Base-by-base conservation (phyloP, 2,888 invertebrate species). In the Subacronicta megacephala region DNA sequence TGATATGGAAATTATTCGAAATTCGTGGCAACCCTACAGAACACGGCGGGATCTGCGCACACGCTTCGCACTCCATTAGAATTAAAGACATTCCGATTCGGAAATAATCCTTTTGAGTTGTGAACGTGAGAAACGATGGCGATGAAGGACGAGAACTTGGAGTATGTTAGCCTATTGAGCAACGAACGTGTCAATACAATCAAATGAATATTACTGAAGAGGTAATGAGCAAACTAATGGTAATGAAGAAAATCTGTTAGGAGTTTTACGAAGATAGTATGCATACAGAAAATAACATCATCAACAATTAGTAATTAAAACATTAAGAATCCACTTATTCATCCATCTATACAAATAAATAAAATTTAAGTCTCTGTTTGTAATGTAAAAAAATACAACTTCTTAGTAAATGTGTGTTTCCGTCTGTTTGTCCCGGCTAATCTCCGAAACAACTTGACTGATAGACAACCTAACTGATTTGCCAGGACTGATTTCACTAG, bases 41-140 rank as follows among this genome's bases (percentile, higher is more conserved):
- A 41, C 17, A 62, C 52, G 62, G 51, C 62, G 49, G 62, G 72
- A 64, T 72, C 61, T 59, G 76, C 62, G 57, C 63, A 65, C 64
- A 73, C 65, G 66, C 71, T 77, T 80, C 69, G 77, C 80, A 78
- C 78, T 80, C 73, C 80, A 78, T 80, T 78, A 78, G 68, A 75
- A 75, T 78, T 70, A 75, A 78, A 77, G 65, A 68, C 75, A 75
- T 75, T 75, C 77, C 77, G 69, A 76, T 76, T 75, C 75, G 77
- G 75, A 75, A 75, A 75, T 77, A 75, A 75, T 75, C 75, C 78
- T 68, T 73, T 78, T 77, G 77, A 77, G 67, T 66, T 65, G 72
- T 56, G 66, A 73, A 71, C 71, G 75, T 75, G 75, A 72, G 67
- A 72, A 67, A 56, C 50, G 50, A 72, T 9, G 55, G 38, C 47